phyloP scores from a whole-genome alignment of 1,140 invertebrate species.

The Diorhabda elongata region DNA sequence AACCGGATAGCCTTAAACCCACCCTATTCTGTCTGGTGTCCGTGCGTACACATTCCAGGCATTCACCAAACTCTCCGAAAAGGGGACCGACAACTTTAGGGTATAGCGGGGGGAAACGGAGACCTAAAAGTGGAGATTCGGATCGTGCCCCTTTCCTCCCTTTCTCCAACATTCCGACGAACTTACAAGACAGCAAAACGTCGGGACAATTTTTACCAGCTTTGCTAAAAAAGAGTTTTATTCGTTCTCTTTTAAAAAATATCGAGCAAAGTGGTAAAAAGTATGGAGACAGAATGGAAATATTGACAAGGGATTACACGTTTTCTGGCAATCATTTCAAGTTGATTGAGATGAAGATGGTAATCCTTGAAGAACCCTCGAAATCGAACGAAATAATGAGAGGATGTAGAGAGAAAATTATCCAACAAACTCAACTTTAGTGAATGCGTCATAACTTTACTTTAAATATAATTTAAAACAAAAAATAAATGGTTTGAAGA shows the following conservation, averaged over 20 bases:
- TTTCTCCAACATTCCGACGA: conserved; percentile 4
- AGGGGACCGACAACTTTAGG: background rate
- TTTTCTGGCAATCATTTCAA: too few species aligned
- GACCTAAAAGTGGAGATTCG: background rate
- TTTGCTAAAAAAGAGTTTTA: conserved; percentile 9
- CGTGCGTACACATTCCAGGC: conserved; percentile 22
- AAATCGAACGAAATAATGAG: too few species aligned
- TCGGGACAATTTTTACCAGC: conserved; percentile 19
- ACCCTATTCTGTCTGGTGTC: conserved; percentile 19
- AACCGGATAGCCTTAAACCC: conserved; percentile 3
- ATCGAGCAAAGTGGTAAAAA: too few species aligned
- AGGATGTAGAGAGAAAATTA: too few species aligned
- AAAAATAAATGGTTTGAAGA: too few species aligned
- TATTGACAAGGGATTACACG: too few species aligned
- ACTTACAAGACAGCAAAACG: conserved; percentile 21
- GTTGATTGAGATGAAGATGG: too few species aligned
- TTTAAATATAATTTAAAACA: too few species aligned
- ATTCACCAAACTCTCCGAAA: conserved; percentile 16
- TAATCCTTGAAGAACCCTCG: too few species aligned
- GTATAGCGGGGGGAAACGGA: conserved; percentile 1
- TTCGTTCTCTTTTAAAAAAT: conserved; percentile 8
- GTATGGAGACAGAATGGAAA: too few species aligned
- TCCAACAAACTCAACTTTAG: too few species aligned
- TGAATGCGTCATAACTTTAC: too few species aligned
- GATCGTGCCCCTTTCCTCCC: conserved; percentile 9